Percentiles rank a stretch among this genome's conserved stretches.
phyloP scores from a whole-genome alignment of 2,888 invertebrate species.

The Chalcosyrphus nemorum region DNA sequence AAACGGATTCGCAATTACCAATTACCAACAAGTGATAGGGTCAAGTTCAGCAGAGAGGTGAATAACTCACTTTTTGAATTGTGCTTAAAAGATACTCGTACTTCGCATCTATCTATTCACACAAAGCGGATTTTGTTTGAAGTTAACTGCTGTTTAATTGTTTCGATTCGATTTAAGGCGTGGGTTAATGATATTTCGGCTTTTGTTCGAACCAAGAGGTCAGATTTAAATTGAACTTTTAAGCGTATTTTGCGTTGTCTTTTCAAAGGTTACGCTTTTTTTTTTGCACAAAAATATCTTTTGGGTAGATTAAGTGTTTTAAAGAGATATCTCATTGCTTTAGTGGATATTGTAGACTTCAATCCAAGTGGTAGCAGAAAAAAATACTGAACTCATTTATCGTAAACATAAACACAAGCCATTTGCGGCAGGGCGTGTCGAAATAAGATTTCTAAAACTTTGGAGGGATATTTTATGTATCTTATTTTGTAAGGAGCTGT shows the following conservation, averaged over 20 bases:
- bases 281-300: not conserved
- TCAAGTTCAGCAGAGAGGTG: conserved; percentile 43
- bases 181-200: not conserved
- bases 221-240: not conserved
- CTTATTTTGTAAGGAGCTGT: too few relatives aligned
- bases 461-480: too few relatives aligned
- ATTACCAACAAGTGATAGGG: conserved; percentile 17
- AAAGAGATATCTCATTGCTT: too few relatives aligned
- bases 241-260: not conserved
- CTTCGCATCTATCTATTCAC: not conserved
- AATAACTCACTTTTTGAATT: conserved; percentile 3
- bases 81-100: not conserved
- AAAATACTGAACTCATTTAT: too few relatives aligned
- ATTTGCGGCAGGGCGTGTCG: too few relatives aligned
- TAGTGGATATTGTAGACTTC: too few relatives aligned
- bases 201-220: not conserved
- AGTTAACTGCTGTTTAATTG: conserved; percentile 28
- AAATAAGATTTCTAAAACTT: too few relatives aligned
- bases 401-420: too few relatives aligned
- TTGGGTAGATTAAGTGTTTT: not conserved
- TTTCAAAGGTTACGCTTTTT: not conserved
- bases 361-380: too few relatives aligned
- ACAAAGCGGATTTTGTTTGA: conserved; percentile 3
- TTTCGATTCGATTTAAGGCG: conserved; percentile 24
- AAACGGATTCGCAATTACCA: conserved; percentile 1